Percentiles rank a stretch among this genome's conserved stretches.
Evolutionary conservation across 2,888 invertebrate genomes (phyloP).

Genomic region (Torymus texanus): DNA sequence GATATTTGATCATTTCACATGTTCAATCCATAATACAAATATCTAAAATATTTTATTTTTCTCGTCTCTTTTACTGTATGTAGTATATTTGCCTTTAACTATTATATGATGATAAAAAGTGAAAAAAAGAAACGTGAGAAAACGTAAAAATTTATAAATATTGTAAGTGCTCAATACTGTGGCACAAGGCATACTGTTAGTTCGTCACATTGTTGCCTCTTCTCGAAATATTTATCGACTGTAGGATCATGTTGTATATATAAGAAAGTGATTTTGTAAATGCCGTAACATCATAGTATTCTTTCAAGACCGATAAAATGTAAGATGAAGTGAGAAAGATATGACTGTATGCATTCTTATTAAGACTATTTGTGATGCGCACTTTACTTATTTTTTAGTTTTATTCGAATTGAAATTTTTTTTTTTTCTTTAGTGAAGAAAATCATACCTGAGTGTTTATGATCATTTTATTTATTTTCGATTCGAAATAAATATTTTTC

Average conservation of each 20-base stretch:
- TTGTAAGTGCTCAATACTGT: slow-evolving; percentile 13
- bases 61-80: slow-evolving; percentile 19
- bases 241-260: slow-evolving; percentile 11
- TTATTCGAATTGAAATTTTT: slow-evolving; percentile 31
- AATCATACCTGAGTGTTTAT: slow-evolving; percentile 1
- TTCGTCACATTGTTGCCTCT: slow-evolving; percentile 55
- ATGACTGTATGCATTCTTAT: slow-evolving; percentile 32
- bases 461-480: slow-evolving; percentile 3
- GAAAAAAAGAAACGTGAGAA: slow-evolving; percentile 12
- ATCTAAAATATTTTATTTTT: slow-evolving; percentile 10
- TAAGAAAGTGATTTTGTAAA: not conserved
- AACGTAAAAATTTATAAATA: slow-evolving; percentile 17
- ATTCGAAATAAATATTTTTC: slow-evolving; percentile 40
- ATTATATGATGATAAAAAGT: slow-evolving; percentile 20
- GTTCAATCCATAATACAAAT: slow-evolving; percentile 20
- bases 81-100: slow-evolving; percentile 26
- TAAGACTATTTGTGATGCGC: slow-evolving; percentile 25
- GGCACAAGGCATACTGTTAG: slow-evolving; percentile 19
- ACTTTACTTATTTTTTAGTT: slow-evolving; percentile 24
- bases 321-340: slow-evolving; percentile 41
- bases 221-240: slow-evolving; percentile 43
- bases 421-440: slow-evolving; percentile 1
- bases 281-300: no score
- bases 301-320: slow-evolving; percentile 49
- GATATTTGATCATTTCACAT: slow-evolving; percentile 22